A percentile compares a stretch with the other conserved stretches of the same genome.
These are phyloP conservation scores for Mesaphorura yosii DNA, from an alignment of 1,140 invertebrate species.

Conservation along the genomic window DNA sequence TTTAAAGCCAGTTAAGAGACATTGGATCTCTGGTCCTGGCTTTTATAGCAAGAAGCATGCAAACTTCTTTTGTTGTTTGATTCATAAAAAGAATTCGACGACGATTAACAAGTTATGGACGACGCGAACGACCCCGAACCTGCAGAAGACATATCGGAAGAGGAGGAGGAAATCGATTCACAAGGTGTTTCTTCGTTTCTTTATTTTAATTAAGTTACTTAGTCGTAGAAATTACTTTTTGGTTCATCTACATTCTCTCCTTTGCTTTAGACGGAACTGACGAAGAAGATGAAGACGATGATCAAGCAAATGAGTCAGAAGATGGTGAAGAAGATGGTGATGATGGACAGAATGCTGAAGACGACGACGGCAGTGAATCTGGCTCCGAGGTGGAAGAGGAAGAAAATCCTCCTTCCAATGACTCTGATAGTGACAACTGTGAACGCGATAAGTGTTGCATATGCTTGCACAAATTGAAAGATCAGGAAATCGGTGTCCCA, in stretches of 20 bases:
- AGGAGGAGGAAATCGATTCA: neutral
- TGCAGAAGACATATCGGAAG: neutral
- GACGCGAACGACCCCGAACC: neutral
- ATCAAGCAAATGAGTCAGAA: neutral
- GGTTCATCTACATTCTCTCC: neutral
- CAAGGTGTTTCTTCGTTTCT: neutral
- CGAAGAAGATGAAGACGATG: neutral
- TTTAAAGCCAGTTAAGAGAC: too few relatives aligned
- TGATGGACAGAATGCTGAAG: conserved; percentile 10
- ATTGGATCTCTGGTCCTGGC: too few relatives aligned
- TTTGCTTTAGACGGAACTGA: neutral
- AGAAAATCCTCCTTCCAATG: neutral
- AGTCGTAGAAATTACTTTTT: neutral
- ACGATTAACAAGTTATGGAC: neutral
- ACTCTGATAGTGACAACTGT: conserved; percentile 3
- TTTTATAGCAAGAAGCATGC: too few relatives aligned
- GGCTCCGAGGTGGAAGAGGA: conserved; percentile 4
- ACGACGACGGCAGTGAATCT: conserved; percentile 12
- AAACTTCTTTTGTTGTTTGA: too few relatives aligned
- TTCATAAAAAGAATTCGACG: too few relatives aligned
- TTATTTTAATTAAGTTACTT: neutral
- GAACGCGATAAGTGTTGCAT: conserved; percentile 43
- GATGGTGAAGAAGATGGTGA: conserved; percentile 24
- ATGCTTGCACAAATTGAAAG: conserved; percentile 41
- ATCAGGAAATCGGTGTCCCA: conserved; percentile 70